phyloP scores from a whole-genome alignment of 1,140 invertebrate species.

The Neodiprion pinetum region DNA sequence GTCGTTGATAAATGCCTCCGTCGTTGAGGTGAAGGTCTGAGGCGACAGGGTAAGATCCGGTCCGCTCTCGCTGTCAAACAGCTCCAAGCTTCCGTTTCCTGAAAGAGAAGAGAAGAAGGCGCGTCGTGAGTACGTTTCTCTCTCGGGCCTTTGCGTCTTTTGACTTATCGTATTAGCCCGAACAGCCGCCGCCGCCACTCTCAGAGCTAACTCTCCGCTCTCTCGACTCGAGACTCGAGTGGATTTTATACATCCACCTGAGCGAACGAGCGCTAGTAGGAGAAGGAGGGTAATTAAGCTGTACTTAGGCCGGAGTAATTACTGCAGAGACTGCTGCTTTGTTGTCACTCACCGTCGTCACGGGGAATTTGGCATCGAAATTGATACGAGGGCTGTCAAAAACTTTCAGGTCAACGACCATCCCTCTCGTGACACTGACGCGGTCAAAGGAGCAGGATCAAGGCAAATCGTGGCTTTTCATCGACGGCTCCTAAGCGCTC shows the following conservation, averaged over 20 bases:
- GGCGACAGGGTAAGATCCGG: slow-evolving; percentile 75
- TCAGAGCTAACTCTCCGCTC: background rate
- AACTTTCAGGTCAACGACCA: too few species aligned
- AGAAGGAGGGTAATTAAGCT: background rate
- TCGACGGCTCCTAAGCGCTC: too few species aligned
- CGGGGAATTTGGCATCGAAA: background rate
- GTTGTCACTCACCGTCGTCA: background rate
- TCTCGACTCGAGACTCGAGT: background rate
- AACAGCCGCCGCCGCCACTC: background rate
- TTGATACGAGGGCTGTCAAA: too few species aligned
- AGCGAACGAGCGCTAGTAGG: background rate
- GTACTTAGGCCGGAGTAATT: background rate
- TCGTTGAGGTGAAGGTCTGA: slow-evolving; percentile 71
- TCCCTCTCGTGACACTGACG: background rate
- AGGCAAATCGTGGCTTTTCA: too few species aligned
- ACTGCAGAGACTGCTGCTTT: background rate
- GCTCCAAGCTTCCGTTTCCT: slow-evolving; percentile 69
- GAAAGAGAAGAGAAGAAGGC: slow-evolving; percentile 34
- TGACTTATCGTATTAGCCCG: background rate
- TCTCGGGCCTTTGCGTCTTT: background rate
- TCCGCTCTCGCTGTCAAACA: slow-evolving; percentile 75
- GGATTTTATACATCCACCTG: background rate
- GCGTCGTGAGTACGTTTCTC: background rate
- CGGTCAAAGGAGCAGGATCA: background rate
- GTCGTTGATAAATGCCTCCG: slow-evolving; percentile 74